phyloP scores from a whole-genome alignment of 2,888 invertebrate species.

The Limnephilus lunatus region DNA sequence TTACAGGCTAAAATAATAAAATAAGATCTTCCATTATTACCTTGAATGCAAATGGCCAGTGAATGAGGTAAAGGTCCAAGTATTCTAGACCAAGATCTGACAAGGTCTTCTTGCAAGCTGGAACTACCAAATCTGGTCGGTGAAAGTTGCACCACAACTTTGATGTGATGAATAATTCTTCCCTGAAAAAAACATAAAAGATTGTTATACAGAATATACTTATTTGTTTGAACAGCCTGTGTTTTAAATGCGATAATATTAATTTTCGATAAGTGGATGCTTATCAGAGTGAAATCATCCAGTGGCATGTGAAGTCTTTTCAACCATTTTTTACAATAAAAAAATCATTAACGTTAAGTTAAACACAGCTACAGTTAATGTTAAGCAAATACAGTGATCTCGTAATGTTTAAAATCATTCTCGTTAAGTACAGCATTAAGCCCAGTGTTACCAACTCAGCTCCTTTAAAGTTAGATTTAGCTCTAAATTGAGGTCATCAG shows the following conservation, averaged over 20 bases:
- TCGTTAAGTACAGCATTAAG: too few species aligned
- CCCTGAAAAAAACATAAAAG: constrained; percentile 68
- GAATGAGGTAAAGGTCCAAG: constrained; percentile 92
- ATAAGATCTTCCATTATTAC: constrained; percentile 70
- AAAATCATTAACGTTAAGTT: too few species aligned
- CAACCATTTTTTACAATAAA: neutral
- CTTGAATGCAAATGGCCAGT: constrained; percentile 93
- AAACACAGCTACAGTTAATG: too few species aligned
- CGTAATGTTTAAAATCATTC: too few species aligned
- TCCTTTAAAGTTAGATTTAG: too few species aligned
- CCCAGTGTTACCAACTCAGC: too few species aligned
- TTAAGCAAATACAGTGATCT: too few species aligned
- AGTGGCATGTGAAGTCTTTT: neutral
- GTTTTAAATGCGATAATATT: neutral
- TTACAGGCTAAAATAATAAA: too few species aligned
- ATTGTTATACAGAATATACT: neutral
- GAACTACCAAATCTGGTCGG: constrained; percentile 84
- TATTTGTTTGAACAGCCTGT: neutral
- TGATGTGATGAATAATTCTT: constrained; percentile 85
- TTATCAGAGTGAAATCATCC: neutral
- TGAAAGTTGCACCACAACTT: constrained; percentile 96
- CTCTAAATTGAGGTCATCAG: too few species aligned
- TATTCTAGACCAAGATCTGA: constrained; percentile 85
- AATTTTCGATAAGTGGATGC: neutral
- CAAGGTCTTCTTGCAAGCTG: constrained; percentile 83